Evolutionary conservation across 1,140 invertebrate species (phyloP), one percentile per base, ranked within the genome.

Genomic region (Drosophila burlai): DNA sequence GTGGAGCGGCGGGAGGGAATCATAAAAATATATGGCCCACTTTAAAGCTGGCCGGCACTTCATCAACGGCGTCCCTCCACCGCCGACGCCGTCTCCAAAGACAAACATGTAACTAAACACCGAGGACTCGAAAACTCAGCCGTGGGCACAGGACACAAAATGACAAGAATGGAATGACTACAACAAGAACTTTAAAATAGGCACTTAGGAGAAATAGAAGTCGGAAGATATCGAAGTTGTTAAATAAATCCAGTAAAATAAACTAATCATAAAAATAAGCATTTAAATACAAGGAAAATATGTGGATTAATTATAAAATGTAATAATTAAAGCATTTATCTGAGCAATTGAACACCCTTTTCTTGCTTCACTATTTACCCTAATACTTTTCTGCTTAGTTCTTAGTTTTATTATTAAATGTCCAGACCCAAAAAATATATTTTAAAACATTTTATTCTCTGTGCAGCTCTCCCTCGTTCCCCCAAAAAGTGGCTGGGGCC

Each of bases 101-200:
- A 85, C 78, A 86, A 87, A 83, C 78, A 85, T 80, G 76, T 89
- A 86, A 86, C 80, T 86, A 87, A 86, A 86, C 83, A 86, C 83
- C 83, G 38, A 68, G 69, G 80, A 68, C 63, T 47, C 49, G 24
- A 62, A 61, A 73, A 66, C 64, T 60, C 60, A 46, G 67, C 65
- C 59, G 40, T 45, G 62, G 50, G 46, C 69, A 52, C 49, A 58
- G 38, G 26, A 13, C 49, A 52, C 49, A 77, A 76, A 67, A 74
- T 77, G 54, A 50, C 62, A 79, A 62, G 62, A 34, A 15, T 34
- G 10, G 29, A 58, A 58, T 50, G 52, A 29, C 49, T 64, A 69
- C 49, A 69, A 71, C 45, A 63, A 62, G 21, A 66, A 71, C 60
- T 58, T 69, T 45, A 80, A 83, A 26, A 29, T 15, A 13, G 8